phyloP scores from a whole-genome alignment of 2,113 vertebrate genomes.

The Mobula birostris region DNA sequence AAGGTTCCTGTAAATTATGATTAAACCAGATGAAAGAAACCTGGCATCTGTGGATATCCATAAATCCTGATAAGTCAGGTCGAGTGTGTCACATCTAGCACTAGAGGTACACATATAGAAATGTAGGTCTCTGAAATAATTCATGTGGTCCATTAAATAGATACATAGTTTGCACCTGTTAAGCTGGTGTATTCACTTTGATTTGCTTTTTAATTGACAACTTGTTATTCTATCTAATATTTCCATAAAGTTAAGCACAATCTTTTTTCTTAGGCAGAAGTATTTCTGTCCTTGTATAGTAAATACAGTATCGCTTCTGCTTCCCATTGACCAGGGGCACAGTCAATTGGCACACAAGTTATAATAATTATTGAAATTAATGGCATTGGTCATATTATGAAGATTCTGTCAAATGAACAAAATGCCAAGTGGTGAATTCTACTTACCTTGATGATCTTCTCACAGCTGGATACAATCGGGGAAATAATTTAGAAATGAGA shows the following conservation, averaged over 20 bases:
- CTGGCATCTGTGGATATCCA: not conserved
- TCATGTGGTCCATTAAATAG: not conserved
- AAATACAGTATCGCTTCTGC: not conserved
- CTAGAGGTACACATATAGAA: not conserved
- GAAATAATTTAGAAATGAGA: not conserved
- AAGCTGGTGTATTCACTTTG: not conserved
- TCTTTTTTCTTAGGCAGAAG: not conserved
- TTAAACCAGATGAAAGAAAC: not conserved
- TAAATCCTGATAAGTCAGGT: not conserved
- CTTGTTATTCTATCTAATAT: not conserved
- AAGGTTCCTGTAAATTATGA: not conserved
- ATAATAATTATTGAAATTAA: not conserved
- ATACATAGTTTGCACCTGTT: not conserved
- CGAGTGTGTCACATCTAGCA: not conserved
- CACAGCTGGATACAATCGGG: not conserved
- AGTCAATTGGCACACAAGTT: not conserved
- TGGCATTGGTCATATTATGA: not conserved
- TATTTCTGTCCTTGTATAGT: not conserved
- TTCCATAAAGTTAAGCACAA: not conserved
- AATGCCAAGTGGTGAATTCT: not conserved
- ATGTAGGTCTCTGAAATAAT: not conserved
- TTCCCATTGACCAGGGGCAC: not conserved
- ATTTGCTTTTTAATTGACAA: not conserved
- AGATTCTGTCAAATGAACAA: not conserved
- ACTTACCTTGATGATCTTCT: not conserved